phyloP scores from a whole-genome alignment of 2,888 invertebrate species.

The Dorcus parallelipipedus region DNA sequence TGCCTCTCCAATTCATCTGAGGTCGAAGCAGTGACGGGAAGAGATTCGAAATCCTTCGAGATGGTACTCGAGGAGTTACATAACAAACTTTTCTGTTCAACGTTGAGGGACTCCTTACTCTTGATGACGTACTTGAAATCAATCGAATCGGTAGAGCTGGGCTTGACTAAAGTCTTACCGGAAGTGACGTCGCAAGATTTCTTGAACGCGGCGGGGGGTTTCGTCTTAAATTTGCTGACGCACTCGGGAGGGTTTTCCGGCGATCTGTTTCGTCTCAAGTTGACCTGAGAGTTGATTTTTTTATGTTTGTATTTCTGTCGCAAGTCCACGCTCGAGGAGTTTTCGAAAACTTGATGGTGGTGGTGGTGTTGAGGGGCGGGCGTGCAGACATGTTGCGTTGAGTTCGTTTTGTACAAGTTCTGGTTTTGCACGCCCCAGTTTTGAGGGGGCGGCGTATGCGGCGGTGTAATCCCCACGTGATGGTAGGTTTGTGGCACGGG shows the following conservation, averaged over 20 bases:
- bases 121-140: constrained; percentile 12
- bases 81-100: neutral
- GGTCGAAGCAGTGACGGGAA: constrained; percentile 11
- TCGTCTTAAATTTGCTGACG: constrained; percentile 1
- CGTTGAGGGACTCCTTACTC: neutral
- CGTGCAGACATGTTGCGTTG: constrained; percentile 19
- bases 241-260: constrained; percentile 9
- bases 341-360: constrained; percentile 2
- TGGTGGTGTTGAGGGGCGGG: neutral
- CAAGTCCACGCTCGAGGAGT: constrained; percentile 5
- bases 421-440: constrained; percentile 16
- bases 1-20: constrained; percentile 58
- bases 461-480: constrained; percentile 11
- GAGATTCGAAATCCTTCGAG: constrained; percentile 7
- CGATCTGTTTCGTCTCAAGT: constrained; percentile 14
- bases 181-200: neutral
- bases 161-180: constrained; percentile 1
- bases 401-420: constrained; percentile 17
- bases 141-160: constrained; percentile 2
- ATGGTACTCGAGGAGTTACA: neutral
- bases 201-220: neutral
- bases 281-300: constrained; percentile 14
- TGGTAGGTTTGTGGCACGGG: constrained; percentile 7
- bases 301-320: constrained; percentile 17
- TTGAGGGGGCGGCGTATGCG: constrained; percentile 9